Evolutionary conservation across 2,113 vertebrate species (phyloP).

Genomic region (Microcebus tavaratra): DNA sequence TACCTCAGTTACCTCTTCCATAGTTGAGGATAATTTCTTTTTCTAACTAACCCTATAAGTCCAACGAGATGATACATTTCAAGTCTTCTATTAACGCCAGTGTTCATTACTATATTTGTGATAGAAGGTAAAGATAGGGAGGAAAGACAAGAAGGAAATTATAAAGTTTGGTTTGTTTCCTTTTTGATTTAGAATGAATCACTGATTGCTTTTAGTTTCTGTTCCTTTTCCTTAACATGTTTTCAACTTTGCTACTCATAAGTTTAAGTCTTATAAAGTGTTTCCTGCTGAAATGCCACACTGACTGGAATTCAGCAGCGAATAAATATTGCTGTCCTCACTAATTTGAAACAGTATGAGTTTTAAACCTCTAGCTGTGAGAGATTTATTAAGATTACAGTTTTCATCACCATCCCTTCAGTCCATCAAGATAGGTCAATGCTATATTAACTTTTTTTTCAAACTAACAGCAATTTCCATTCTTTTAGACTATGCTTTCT

Average conservation of each 20-base stretch:
- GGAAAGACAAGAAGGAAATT: not conserved
- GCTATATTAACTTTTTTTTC: slow-evolving; percentile 68
- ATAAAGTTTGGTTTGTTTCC: slow-evolving; percentile 2
- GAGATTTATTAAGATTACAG: slow-evolving; percentile 87
- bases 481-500: slow-evolving; percentile 60
- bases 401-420: slow-evolving; percentile 82
- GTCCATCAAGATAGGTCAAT: slow-evolving; percentile 82
- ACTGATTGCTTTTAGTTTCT: slow-evolving; percentile 51
- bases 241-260: slow-evolving; percentile 78
- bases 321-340: slow-evolving; percentile 87
- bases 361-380: slow-evolving; percentile 84
- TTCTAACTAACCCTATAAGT: not conserved
- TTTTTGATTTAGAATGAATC: slow-evolving; percentile 56
- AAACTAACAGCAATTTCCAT: slow-evolving; percentile 63
- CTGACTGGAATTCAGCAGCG: slow-evolving; percentile 83
- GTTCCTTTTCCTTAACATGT: slow-evolving; percentile 50
- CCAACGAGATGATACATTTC: not conserved
- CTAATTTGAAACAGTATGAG: slow-evolving; percentile 89
- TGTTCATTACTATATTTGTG: not conserved
- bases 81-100: not conserved
- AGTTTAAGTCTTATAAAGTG: slow-evolving; percentile 82
- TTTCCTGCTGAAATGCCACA: slow-evolving; percentile 84
- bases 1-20: not conserved
- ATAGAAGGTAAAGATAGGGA: not conserved
- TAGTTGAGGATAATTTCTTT: not conserved